Evolutionary conservation across 2,113 vertebrate genomes (phyloP).

Genomic region (Xerus inauris): DNA sequence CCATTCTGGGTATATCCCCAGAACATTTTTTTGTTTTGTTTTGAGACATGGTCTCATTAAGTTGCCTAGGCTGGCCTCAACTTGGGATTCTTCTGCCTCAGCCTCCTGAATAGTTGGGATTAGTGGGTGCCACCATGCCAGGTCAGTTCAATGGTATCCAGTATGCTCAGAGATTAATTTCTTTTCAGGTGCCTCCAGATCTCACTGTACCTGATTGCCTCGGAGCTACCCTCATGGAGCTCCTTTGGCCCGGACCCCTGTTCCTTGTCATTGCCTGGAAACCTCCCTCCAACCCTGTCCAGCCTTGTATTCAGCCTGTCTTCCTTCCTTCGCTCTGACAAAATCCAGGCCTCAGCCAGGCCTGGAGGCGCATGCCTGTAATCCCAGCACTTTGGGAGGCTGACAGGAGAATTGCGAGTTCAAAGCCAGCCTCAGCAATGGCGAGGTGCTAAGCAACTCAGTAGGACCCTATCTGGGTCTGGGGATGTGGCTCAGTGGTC

Average conservation of each 20-base stretch:
- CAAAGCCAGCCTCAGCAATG: too few relatives aligned
- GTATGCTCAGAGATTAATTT: neutral
- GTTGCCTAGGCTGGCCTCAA: neutral
- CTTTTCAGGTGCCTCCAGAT: neutral
- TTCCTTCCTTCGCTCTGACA: neutral
- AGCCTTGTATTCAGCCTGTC: neutral
- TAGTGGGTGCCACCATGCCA: neutral
- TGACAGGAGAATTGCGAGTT: too few relatives aligned
- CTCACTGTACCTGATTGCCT: neutral
- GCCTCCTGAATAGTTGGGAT: neutral
- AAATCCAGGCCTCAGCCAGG: neutral
- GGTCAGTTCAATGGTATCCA: neutral
- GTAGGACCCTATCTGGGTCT: too few relatives aligned
- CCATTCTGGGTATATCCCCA: too few relatives aligned
- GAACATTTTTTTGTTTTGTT: too few relatives aligned
- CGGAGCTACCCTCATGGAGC: neutral
- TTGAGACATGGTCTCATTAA: too few relatives aligned
- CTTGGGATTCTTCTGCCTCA: neutral
- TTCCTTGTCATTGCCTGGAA: neutral
- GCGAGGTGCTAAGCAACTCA: too few relatives aligned
- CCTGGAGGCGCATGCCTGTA: too few relatives aligned
- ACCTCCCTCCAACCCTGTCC: neutral
- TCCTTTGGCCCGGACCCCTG: neutral
- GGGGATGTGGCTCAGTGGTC: too few relatives aligned
- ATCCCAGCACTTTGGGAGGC: too few relatives aligned